These are phyloP conservation scores for Pseudonaja textilis DNA, from an alignment of 2,113 vertebrate genomes.

Conservation along the genomic window DNA sequence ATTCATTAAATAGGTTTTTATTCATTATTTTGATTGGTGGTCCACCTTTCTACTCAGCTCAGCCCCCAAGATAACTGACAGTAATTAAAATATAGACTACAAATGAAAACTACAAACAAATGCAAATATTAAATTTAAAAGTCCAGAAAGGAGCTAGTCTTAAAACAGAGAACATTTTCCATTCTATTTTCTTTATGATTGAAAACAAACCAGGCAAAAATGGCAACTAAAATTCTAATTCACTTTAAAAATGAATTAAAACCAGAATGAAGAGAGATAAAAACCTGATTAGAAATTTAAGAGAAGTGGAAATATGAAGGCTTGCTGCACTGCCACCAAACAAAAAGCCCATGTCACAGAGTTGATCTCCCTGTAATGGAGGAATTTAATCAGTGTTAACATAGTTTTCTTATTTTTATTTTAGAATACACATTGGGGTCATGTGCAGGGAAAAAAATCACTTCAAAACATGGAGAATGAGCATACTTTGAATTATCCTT, in stretches of 20 bases:
- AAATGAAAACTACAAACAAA: not conserved
- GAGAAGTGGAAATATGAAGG: not conserved
- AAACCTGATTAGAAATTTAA: not conserved
- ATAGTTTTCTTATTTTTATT: not conserved
- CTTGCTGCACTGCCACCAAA: conserved; percentile 18
- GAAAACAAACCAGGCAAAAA: not conserved
- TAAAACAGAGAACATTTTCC: not conserved
- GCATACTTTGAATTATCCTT: not conserved
- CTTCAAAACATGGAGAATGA: not conserved
- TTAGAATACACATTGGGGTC: not conserved
- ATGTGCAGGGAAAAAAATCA: not conserved
- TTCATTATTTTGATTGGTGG: not conserved
- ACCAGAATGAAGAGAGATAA: not conserved
- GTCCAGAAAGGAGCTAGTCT: not conserved
- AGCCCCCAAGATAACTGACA: not conserved
- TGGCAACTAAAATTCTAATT: not conserved
- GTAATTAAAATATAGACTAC: not conserved
- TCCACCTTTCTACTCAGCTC: not conserved
- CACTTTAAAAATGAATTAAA: not conserved
- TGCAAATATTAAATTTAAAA: not conserved
- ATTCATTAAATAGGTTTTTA: not conserved
- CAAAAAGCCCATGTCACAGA: conserved; percentile 29
- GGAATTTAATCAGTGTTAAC: not conserved
- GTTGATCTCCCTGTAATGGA: not conserved
- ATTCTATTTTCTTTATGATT: not conserved